phyloP scores from a whole-genome alignment of 2,888 invertebrate genomes.

The Itoplectis maculator region DNA sequence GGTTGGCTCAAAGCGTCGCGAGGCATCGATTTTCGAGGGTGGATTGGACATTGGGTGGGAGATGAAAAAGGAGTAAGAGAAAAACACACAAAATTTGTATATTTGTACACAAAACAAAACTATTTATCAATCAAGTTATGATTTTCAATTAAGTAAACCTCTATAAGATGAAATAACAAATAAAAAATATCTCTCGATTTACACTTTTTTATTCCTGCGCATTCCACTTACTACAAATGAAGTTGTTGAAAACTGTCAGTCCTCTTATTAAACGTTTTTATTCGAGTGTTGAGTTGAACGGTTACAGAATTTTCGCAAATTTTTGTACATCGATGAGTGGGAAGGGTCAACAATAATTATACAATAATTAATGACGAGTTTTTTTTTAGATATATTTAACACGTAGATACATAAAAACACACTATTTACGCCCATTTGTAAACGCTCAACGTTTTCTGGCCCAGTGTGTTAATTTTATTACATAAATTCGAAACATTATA shows the following conservation, averaged over 20 bases:
- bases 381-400: constrained; percentile 27
- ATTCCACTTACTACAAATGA: not conserved
- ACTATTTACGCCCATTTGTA: constrained; percentile 5
- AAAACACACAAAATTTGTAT: constrained; percentile 18
- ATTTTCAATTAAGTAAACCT: not conserved
- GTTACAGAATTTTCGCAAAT: not conserved
- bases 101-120: not conserved
- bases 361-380: constrained; percentile 37
- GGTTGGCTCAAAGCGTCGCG: not conserved
- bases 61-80: not conserved
- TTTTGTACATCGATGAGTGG: not conserved
- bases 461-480: constrained; percentile 6
- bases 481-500: constrained; percentile 11
- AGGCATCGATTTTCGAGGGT: constrained; percentile 19
- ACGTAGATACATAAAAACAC: constrained; percentile 31
- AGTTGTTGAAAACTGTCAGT: not conserved
- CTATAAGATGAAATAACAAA: too few relatives aligned
- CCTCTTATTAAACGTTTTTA: constrained; percentile 17
- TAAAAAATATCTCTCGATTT: too few relatives aligned
- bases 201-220: constrained; percentile 14
- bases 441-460: constrained; percentile 25
- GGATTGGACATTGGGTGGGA: not conserved
- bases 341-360: constrained; percentile 20
- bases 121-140: not conserved
- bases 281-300: not conserved